These are phyloP conservation scores for Potamarius usumacintae DNA, from an alignment of 2,113 vertebrate species.

Conservation along the genomic window DNA sequence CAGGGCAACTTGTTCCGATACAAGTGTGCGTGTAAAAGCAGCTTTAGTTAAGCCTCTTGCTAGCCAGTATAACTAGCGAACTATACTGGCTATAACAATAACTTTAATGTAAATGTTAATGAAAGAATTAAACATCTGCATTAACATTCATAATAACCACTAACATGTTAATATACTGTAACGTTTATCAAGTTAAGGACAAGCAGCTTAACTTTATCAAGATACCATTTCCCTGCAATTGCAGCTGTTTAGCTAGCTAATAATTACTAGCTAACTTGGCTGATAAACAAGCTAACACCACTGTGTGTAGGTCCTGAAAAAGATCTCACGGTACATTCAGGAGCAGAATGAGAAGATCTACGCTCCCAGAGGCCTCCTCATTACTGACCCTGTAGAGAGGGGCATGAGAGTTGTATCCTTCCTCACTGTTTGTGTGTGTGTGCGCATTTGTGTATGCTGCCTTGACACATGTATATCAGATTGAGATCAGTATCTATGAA, in stretches of 20 bases:
- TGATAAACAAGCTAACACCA: not conserved
- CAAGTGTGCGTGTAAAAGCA: too few relatives aligned
- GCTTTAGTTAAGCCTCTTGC: too few relatives aligned
- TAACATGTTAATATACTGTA: too few relatives aligned
- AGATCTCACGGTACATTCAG: constrained; percentile 93
- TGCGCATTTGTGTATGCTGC: constrained; percentile 8
- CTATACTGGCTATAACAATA: too few relatives aligned
- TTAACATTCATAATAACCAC: too few relatives aligned
- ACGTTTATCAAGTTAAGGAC: too few relatives aligned
- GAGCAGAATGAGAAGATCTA: constrained; percentile 99
- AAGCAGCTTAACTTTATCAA: too few relatives aligned
- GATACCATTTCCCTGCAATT: not conserved
- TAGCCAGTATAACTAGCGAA: too few relatives aligned
- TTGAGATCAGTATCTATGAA: constrained; percentile 96
- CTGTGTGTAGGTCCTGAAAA: constrained; percentile 86
- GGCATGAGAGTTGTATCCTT: constrained; percentile 98
- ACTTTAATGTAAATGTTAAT: too few relatives aligned
- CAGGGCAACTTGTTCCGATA: too few relatives aligned
- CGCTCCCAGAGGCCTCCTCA: constrained; percentile 87
- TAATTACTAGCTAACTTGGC: not conserved
- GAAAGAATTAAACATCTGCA: too few relatives aligned
- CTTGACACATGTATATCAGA: constrained; percentile 79
- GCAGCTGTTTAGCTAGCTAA: not conserved
- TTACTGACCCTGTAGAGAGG: constrained; percentile 93
- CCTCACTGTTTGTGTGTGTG: not conserved